phyloP scores from a whole-genome alignment of 2,797 vertebrate genomes.

The Cheirogaleus major region DNA sequence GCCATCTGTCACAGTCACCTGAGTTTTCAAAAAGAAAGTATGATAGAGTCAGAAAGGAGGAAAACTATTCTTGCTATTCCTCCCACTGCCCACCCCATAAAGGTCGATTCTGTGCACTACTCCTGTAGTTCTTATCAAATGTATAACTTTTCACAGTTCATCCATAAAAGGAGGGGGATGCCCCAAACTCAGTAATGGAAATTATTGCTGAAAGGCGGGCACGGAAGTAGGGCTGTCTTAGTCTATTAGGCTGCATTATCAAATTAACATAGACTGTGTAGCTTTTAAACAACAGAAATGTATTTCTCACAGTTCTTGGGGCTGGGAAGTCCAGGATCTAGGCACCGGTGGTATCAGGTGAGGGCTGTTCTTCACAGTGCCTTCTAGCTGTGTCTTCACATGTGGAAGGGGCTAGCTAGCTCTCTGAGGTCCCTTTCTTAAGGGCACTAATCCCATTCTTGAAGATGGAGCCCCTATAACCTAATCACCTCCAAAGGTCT shows the following conservation, averaged over 20 bases:
- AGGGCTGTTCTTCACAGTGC: not conserved
- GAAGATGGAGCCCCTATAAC: not conserved
- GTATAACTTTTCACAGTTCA: not conserved
- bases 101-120: not conserved
- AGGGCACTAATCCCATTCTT: not conserved
- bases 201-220: not conserved
- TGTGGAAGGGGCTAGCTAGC: too few relatives aligned
- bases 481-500: not conserved
- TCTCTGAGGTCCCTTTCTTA: not conserved
- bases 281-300: not conserved
- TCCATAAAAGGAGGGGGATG: not conserved
- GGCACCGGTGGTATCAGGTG: accelerated
- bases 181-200: not conserved
- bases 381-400: not conserved
- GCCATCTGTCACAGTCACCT: conserved; percentile 95
- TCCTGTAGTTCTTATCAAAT: not conserved
- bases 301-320: not conserved
- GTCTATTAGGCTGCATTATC: too few relatives aligned
- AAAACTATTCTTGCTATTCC: not conserved
- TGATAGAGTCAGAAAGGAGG: not conserved
- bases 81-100: not conserved
- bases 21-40: conserved; percentile 64
- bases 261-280: not conserved
- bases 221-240: not conserved
- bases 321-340: not conserved